Evolutionary conservation across 64 coral and sea anemone genomes (phyloP).

Genomic region (Pocillopora verrucosa): DNA sequence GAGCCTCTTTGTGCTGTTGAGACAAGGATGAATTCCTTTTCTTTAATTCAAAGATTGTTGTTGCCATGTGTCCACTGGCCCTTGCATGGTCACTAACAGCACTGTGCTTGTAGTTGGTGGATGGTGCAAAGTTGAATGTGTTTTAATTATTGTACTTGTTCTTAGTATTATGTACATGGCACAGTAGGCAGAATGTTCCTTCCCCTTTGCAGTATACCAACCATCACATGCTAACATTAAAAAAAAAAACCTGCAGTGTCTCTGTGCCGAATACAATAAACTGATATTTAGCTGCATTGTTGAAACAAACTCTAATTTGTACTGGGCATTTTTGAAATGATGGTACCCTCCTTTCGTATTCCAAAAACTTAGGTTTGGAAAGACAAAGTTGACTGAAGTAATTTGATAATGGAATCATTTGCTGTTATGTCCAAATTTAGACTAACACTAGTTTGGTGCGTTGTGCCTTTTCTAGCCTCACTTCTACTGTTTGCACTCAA

Average conservation of each 20-base stretch:
- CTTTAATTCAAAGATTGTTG: conserved; percentile 45
- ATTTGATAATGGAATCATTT: neutral
- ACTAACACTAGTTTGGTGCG: conserved; percentile 35
- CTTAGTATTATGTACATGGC: conserved; percentile 23
- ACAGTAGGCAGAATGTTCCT: conserved; percentile 32
- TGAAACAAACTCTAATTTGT: no score
- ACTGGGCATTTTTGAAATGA: no score
- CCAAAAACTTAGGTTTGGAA: conserved; percentile 17
- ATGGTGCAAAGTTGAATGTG: conserved; percentile 36
- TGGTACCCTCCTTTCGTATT: no score
- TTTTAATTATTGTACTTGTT: conserved; percentile 31
- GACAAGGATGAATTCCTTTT: conserved; percentile 45
- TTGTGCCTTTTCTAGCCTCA: conserved; percentile 46
- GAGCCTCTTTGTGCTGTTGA: conserved; percentile 21
- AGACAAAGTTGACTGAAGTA: conserved; percentile 39
- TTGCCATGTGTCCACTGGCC: conserved; percentile 35
- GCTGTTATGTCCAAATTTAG: conserved; percentile 16
- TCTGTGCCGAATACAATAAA: neutral
- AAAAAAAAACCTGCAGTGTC: neutral
- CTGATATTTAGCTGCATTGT: no score
- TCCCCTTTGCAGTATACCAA: conserved; percentile 30
- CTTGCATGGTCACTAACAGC: conserved; percentile 45
- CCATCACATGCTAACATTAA: conserved; percentile 6
- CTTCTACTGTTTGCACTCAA: conserved; percentile 16
- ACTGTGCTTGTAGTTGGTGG: conserved; percentile 29